phyloP scores from a whole-genome alignment of 1,140 invertebrate genomes.

The Rhyzopertha dominica region DNA sequence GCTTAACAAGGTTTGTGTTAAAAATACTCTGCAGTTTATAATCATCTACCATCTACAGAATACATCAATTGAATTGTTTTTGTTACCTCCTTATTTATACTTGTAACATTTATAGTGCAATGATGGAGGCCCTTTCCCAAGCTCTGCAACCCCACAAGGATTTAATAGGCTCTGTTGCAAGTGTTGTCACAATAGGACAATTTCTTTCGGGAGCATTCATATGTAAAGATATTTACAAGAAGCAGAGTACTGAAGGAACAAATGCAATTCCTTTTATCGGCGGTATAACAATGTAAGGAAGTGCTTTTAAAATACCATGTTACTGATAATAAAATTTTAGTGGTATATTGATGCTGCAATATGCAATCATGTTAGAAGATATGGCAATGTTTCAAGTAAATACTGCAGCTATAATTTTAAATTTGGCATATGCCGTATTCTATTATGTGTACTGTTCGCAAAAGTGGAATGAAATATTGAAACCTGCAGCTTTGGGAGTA shows the following conservation, averaged over 20 bases:
- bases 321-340: slow-evolving; percentile 43
- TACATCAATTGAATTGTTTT: too few relatives aligned
- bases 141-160: slow-evolving; percentile 52
- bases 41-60: too few relatives aligned
- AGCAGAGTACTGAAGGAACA: slow-evolving; percentile 56
- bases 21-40: too few relatives aligned
- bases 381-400: slow-evolving; percentile 69
- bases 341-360: slow-evolving; percentile 64
- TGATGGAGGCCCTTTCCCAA: slow-evolving; percentile 50
- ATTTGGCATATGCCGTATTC: slow-evolving; percentile 57
- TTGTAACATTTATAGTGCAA: too few relatives aligned
- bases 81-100: too few relatives aligned
- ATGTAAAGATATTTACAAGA: slow-evolving; percentile 64
- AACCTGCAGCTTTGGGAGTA: slow-evolving; percentile 47
- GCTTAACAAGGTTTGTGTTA: too few relatives aligned
- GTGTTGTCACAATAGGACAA: slow-evolving; percentile 57
- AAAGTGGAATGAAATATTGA: slow-evolving; percentile 49
- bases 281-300: slow-evolving; percentile 67
- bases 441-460: slow-evolving; percentile 62
- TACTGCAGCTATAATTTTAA: slow-evolving; percentile 61
- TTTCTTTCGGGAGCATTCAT: slow-evolving; percentile 62
- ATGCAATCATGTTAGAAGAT: slow-evolving; percentile 64
- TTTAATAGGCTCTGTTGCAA: slow-evolving; percentile 49
- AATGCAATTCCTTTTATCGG: slow-evolving; percentile 64
- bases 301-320: neutral